Base-by-base conservation (phyloP, 2,113 vertebrate genomes). In the Leuciscus idus region DNA sequence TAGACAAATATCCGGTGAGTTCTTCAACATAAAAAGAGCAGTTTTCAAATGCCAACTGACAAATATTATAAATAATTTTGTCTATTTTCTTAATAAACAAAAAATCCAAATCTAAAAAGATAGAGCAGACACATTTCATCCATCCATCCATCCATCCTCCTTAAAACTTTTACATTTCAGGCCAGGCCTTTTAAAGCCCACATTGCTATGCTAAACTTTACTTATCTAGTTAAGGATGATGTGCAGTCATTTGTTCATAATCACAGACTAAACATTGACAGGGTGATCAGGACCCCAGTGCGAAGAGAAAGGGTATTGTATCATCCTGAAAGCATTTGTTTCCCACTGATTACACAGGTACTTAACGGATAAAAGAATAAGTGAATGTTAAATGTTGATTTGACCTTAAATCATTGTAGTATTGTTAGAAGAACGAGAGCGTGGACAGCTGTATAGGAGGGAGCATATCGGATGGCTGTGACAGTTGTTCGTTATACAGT, bases 1-100 rank as follows among this genome's bases (percentile, higher is more conserved):
- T 98, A 85, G 97, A 98, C 83, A 97, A 97, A 91, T 96, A 96
- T 87, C 96, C 96, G 84, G 97, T 98, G 93, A 70, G 93, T 86
- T 39, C 3, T 74, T 74, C 23, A 13, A 46, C 43, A 23, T 72
- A 72, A 39, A 70, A 68, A 43, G 11, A 33, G 21, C 33, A 10
- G 6, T 61, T 64, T 26, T 28, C 61, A 13, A 46, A 73, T 12
- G 12, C 6, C 23, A 74, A 26, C 6, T 43, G 2, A 13, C 21
- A 73, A 13, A 46, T n/a, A 39, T 2, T 10, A 5, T 43, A 9
- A 0, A 21, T 19, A 21, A 55, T 7, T 19, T 55, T 55, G 52
- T 55, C 17, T 6, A 52, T 17, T 55, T 57, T 57, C 19, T 21
- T 57, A 57, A 57, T 8, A 57, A 57, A 21, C 55, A 21, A 57